Conservation (phyloP, 2,113 vertebrate genomes). For the Meriones unguiculatus region DNA sequence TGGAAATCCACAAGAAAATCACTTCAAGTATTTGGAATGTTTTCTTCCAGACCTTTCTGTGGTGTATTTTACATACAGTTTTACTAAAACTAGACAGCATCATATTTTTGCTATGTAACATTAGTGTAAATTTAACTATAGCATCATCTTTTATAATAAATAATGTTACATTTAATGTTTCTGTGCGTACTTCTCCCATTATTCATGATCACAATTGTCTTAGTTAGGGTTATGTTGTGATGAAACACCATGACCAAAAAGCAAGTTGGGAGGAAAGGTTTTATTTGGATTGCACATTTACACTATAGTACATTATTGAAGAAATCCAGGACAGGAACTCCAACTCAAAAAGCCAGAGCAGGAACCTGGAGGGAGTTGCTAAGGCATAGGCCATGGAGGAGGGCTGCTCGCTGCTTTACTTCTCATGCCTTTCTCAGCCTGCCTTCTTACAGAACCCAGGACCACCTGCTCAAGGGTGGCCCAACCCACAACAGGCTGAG, state of each 20-base stretch:
- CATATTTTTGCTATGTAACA: constrained; percentile 27
- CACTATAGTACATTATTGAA: not conserved
- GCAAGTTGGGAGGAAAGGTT: not conserved
- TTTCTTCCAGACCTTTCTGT: constrained; percentile 3
- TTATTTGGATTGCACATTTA: not conserved
- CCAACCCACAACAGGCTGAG: too few relatives aligned
- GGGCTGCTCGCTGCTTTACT: not conserved
- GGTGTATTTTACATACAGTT: not conserved
- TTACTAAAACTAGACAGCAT: not conserved
- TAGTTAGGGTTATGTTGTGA: not conserved
- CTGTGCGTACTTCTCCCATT: constrained; percentile 29
- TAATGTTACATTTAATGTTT: not conserved
- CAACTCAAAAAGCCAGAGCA: not conserved
- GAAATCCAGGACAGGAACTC: not conserved
- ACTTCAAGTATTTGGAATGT: constrained; percentile 40
- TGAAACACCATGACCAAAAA: not conserved
- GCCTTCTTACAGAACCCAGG: not conserved
- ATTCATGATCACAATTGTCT: not conserved
- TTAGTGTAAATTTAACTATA: not conserved
- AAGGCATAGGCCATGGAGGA: not conserved
- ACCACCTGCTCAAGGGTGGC: not conserved
- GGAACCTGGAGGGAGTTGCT: not conserved
- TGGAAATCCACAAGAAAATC: constrained; percentile 54
- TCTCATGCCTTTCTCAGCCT: not conserved
- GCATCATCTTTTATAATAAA: not conserved